These are phyloP conservation scores for Limnodromus scolopaceus DNA, from an alignment of 2,797 vertebrate genomes.

Conservation along the genomic window DNA sequence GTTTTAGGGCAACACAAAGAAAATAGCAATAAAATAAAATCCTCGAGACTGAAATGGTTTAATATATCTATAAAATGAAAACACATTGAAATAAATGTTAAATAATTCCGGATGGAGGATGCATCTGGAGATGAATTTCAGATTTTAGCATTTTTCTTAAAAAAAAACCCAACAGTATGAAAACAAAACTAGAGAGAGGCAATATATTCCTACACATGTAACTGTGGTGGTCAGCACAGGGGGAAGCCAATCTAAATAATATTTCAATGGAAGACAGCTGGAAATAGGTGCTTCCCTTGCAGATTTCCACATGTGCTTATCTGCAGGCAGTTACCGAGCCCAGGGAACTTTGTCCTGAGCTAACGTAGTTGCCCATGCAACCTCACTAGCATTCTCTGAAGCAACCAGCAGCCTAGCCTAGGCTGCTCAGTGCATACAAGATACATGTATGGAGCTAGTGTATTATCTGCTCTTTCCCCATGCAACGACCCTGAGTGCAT, in stretches of 20 bases:
- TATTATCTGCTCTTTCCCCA: neutral
- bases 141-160: neutral
- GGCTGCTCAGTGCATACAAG: neutral
- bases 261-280: neutral
- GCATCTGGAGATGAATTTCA: neutral
- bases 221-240: neutral
- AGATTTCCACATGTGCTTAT: neutral
- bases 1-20: neutral
- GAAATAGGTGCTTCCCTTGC: neutral
- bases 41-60: neutral
- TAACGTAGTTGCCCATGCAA: neutral
- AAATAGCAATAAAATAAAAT: neutral
- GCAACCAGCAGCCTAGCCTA: neutral
- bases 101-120: neutral
- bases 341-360: neutral
- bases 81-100: neutral
- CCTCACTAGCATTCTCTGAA: neutral
- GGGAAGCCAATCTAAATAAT: neutral
- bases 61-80: neutral
- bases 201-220: fast-evolving
- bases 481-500: neutral
- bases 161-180: neutral
- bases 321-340: neutral
- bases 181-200: neutral
- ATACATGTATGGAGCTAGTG: fast-evolving